A percentile compares a stretch with the other conserved stretches of the same genome.
These are phyloP conservation scores for Cyrtonyx montezumae DNA, from an alignment of 2,113 vertebrate species.

Conservation along the genomic window DNA sequence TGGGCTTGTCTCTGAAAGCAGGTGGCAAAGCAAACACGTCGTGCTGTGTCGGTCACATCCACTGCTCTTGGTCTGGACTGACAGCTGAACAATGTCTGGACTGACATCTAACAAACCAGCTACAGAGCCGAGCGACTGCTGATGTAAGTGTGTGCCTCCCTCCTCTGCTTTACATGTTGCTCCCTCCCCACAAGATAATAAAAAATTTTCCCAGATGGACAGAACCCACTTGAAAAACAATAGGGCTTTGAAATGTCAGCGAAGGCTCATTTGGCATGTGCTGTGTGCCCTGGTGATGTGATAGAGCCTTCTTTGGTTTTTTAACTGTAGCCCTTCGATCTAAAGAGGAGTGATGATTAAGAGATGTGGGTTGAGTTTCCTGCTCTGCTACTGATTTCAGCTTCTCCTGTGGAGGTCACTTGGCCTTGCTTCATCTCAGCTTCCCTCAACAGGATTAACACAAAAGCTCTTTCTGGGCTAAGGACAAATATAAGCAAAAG, in stretches of 20 bases:
- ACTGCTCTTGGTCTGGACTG: constrained; percentile 90
- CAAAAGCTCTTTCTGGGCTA: background rate
- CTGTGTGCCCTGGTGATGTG: background rate
- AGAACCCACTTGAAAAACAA: constrained; percentile 54
- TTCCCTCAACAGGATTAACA: background rate
- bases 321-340: background rate
- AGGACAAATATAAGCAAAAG: background rate
- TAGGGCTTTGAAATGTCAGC: constrained; percentile 55
- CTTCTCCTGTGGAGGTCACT: background rate
- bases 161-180: background rate
- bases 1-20: constrained; percentile 59
- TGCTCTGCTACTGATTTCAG: background rate
- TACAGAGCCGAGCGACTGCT: constrained; percentile 89
- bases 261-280: background rate
- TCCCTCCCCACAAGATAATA: constrained; percentile 18
- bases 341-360: background rate
- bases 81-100: constrained; percentile 94
- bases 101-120: constrained; percentile 91
- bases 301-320: background rate
- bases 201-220: constrained; percentile 49
- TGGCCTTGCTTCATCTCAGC: background rate
- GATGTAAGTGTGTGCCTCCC: constrained; percentile 83
- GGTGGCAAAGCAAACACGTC: constrained; percentile 97
- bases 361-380: background rate
- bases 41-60: constrained; percentile 87